phyloP scores from a whole-genome alignment of 2,797 vertebrate species.

The Channa striata region DNA sequence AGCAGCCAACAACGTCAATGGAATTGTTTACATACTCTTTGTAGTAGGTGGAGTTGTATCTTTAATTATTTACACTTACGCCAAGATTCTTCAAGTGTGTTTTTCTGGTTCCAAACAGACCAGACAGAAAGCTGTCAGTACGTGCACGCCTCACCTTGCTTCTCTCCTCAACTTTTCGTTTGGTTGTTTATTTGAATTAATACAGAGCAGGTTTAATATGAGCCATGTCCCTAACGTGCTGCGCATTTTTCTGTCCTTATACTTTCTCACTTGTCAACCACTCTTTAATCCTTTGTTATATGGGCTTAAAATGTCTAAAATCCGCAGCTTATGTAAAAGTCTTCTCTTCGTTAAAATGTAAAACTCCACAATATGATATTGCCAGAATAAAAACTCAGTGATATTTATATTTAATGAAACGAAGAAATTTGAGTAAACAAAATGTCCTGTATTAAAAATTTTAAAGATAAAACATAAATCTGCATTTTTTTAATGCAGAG shows the following conservation, averaged over 20 bases:
- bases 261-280: constrained; percentile 47
- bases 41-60: background rate
- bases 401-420: no score
- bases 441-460: no score
- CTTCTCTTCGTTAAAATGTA: background rate
- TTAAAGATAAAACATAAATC: no score
- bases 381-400: no score
- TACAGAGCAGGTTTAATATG: constrained; percentile 39
- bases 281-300: constrained; percentile 57
- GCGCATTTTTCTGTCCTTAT: constrained; percentile 44
- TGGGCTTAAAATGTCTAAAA: constrained; percentile 53
- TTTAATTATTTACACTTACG: background rate
- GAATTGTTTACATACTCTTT: background rate
- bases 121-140: constrained; percentile 25
- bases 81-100: constrained; percentile 16
- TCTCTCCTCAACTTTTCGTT: constrained; percentile 22
- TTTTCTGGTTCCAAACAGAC: constrained; percentile 6
- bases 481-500: no score
- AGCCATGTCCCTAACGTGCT: background rate
- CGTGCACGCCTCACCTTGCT: constrained; percentile 37
- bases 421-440: no score
- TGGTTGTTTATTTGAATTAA: constrained; percentile 11
- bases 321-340: constrained; percentile 18
- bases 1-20: background rate
- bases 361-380: background rate